Conservation (phyloP, 2,888 invertebrate species). For the Caenorhabditis sp. region DNA sequence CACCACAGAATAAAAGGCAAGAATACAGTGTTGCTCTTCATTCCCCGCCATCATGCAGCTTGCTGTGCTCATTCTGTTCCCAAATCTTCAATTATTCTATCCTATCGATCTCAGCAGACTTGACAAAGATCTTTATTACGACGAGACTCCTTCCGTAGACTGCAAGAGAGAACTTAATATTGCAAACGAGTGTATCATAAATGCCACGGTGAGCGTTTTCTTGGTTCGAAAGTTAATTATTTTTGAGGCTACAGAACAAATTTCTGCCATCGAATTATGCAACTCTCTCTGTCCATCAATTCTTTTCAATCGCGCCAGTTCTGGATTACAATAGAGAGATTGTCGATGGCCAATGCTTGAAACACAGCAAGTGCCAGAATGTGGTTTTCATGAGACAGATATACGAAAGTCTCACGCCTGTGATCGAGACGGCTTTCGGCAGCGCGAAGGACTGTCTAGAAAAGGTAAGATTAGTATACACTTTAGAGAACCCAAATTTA, state of each 20-base stretch:
- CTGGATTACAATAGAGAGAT: neutral
- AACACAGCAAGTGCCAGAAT: neutral
- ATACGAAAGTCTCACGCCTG: neutral
- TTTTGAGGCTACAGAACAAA: neutral
- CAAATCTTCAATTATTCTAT: neutral
- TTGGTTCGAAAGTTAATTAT: neutral
- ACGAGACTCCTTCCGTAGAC: no score
- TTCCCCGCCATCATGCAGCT: neutral
- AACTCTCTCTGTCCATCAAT: no score
- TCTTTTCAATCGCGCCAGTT: no score
- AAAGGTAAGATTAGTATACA: neutral
- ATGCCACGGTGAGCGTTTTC: neutral
- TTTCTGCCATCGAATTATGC: no score
- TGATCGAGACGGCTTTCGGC: neutral
- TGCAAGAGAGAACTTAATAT: neutral
- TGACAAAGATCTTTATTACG: no score
- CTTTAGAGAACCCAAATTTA: neutral
- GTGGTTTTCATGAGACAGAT: neutral
- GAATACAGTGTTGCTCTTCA: neutral
- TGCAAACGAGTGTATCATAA: neutral
- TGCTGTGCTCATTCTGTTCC: neutral
- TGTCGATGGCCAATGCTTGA: neutral
- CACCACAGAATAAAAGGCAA: neutral
- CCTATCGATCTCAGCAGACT: no score
- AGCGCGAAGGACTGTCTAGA: neutral